A percentile compares a stretch with the other conserved stretches of the same genome.
phyloP scores from a whole-genome alignment of 2,113 vertebrate genomes.

The Spea multiplicata region DNA sequence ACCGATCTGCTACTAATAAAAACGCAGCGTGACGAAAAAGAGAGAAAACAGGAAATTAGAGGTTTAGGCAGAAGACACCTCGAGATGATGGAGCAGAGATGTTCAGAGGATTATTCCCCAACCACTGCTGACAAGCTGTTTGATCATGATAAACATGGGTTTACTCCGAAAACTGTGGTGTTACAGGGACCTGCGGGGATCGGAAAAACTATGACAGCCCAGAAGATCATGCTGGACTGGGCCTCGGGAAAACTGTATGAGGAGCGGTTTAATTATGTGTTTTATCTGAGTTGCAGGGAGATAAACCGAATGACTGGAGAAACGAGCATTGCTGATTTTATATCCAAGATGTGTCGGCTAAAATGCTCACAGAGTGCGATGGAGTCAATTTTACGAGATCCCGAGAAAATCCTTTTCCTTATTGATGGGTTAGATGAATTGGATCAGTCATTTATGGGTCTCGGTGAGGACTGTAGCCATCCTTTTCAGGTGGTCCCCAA shows the following conservation, averaged over 20 bases:
- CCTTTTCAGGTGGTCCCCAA: conserved; percentile 16
- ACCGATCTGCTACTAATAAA: background rate
- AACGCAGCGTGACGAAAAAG: background rate
- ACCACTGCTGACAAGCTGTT: fast-evolving
- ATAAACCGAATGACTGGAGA: background rate
- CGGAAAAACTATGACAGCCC: conserved; percentile 62
- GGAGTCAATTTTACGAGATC: conserved; percentile 48
- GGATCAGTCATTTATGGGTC: conserved; percentile 29
- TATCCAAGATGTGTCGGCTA: conserved; percentile 39
- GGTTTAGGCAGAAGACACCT: background rate
- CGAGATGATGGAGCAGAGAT: background rate
- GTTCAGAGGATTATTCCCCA: background rate
- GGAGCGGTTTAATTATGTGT: conserved; percentile 57
- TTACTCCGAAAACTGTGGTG: conserved; percentile 52
- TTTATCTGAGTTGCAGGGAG: conserved; percentile 49
- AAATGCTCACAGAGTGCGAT: background rate
- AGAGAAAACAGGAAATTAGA: background rate
- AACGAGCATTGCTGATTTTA: conserved; percentile 53
- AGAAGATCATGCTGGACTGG: conserved; percentile 63
- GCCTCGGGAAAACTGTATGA: conserved; percentile 53
- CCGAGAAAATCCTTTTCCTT: conserved; percentile 57
- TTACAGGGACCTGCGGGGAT: conserved; percentile 63
- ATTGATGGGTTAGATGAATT: conserved; percentile 61
- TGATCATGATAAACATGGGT: background rate
- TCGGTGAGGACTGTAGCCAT: conserved; percentile 31